phyloP scores from a whole-genome alignment of 1,140 invertebrate genomes.

The Pogonus chalceus region DNA sequence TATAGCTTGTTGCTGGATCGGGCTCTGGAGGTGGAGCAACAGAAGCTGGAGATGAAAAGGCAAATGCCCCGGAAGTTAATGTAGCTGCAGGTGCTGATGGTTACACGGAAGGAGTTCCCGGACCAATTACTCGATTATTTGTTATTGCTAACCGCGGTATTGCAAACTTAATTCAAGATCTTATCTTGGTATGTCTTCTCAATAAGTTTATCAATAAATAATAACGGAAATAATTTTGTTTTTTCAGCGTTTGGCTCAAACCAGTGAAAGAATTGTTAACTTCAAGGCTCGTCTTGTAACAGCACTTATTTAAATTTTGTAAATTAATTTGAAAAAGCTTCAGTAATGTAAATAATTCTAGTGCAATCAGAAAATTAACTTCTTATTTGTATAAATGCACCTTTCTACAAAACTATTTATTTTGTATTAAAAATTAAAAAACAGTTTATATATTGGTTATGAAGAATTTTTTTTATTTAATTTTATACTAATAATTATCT shows the following conservation, averaged over 20 bases:
- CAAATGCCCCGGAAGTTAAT: conserved; percentile 35
- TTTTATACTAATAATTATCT: too few relatives aligned
- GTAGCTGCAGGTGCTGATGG: conserved; percentile 43
- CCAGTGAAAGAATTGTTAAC: conserved; percentile 79
- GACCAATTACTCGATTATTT: conserved; percentile 72
- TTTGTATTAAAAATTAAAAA: too few relatives aligned
- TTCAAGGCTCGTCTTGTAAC: conserved; percentile 82
- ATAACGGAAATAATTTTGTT: conserved; percentile 16
- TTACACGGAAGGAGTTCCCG: conserved; percentile 66
- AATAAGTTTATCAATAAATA: background rate
- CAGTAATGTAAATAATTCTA: too few relatives aligned
- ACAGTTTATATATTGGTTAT: too few relatives aligned
- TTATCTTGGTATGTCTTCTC: conserved; percentile 58
- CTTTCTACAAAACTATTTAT: too few relatives aligned
- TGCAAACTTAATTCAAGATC: conserved; percentile 72
- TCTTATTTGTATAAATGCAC: too few relatives aligned
- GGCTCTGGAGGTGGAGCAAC: conserved; percentile 45
- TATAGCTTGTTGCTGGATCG: conserved; percentile 60
- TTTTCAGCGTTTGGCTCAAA: conserved; percentile 67
- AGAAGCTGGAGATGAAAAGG: conserved; percentile 46
- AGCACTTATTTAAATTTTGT: conserved; percentile 68
- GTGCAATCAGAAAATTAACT: too few relatives aligned
- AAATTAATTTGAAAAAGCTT: too few relatives aligned
- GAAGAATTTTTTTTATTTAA: too few relatives aligned
- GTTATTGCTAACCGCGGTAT: conserved; percentile 74